Conservation (phyloP, 2,888 invertebrate species). For the Hirtodrosophila duncani region DNA sequence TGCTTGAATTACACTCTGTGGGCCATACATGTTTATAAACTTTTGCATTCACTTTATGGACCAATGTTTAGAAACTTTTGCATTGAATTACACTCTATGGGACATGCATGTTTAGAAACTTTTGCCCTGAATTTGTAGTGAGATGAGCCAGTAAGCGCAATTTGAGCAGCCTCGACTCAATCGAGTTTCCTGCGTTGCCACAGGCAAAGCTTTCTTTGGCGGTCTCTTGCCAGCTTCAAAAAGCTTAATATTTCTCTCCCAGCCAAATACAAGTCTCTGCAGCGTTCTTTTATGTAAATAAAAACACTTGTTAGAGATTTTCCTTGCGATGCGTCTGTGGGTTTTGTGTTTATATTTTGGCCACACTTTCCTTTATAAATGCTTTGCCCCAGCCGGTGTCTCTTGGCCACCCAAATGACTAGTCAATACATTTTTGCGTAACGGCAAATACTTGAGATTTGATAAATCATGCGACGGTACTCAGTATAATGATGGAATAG, state of each 20-base stretch:
- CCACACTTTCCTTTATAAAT: conserved; percentile 24
- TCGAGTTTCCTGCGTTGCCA: conserved; percentile 16
- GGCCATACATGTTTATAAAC: no score
- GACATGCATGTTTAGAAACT: no score
- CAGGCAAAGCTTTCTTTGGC: conserved; percentile 27
- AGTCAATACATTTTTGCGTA: conserved; percentile 40
- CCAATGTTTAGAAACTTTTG: no score
- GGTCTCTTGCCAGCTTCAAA: background rate
- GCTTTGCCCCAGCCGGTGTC: conserved; percentile 10
- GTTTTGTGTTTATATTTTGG: conserved; percentile 29
- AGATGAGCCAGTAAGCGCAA: no score
- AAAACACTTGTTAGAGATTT: conserved; percentile 68
- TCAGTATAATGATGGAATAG: no score
- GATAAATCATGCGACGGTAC: conserved; percentile 40
- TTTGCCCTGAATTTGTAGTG: no score
- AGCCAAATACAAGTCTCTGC: background rate
- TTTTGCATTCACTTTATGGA: no score
- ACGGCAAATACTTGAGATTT: conserved; percentile 36
- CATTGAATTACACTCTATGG: no score
- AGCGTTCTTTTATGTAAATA: conserved; percentile 20
- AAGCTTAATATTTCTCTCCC: conserved; percentile 24
- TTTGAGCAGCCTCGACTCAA: no score
- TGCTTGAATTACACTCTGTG: no score
- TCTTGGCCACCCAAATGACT: conserved; percentile 34
- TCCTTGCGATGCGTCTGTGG: conserved; percentile 17